These are phyloP conservation scores for Ommatoiulus sabulosus DNA, from an alignment of 2,888 invertebrate genomes.

Conservation along the genomic window DNA sequence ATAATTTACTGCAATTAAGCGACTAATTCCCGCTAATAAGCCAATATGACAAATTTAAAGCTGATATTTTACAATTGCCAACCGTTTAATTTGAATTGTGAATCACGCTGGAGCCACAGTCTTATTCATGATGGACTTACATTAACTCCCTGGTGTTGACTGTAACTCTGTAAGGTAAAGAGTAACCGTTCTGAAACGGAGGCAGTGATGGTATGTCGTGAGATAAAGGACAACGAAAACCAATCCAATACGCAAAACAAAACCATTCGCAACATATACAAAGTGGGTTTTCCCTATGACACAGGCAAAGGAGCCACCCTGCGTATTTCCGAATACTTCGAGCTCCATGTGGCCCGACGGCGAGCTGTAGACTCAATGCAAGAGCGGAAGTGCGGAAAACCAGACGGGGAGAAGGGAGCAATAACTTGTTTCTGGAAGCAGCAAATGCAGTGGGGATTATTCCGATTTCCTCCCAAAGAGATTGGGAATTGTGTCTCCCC, in stretches of 20 bases:
- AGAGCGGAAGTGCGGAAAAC: constrained; percentile 7
- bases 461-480: constrained; percentile 8
- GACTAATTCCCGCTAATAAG: too few relatives aligned
- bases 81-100: too few relatives aligned
- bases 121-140: too few relatives aligned
- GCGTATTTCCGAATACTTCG: neutral
- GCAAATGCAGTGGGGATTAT: constrained; percentile 30
- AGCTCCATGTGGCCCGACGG: neutral
- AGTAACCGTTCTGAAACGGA: too few relatives aligned
- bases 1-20: too few relatives aligned
- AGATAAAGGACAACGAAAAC: too few relatives aligned
- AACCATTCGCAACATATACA: neutral
- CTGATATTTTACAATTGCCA: too few relatives aligned
- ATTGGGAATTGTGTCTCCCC: constrained; percentile 3
- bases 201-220: too few relatives aligned
- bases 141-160: too few relatives aligned
- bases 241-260: neutral
- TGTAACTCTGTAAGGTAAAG: too few relatives aligned
- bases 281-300: neutral
- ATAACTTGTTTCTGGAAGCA: constrained; percentile 1
- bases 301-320: neutral
- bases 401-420: constrained; percentile 30
- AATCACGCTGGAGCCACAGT: too few relatives aligned
- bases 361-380: neutral
- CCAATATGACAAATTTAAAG: too few relatives aligned